These are phyloP conservation scores for Carcina quercana DNA, from an alignment of 2,888 invertebrate genomes.

Conservation along the genomic window DNA sequence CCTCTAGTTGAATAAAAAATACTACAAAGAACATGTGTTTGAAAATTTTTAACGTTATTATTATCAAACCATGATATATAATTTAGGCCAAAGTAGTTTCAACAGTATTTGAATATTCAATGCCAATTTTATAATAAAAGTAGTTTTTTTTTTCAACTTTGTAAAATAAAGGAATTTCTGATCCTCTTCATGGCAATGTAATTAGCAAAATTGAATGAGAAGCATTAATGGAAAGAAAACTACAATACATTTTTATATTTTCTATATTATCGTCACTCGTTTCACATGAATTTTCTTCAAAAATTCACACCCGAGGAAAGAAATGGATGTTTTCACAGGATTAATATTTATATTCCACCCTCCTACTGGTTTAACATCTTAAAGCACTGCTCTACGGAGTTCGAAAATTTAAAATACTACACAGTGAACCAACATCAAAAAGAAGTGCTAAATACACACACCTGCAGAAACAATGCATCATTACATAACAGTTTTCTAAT, in stretches of 20 bases:
- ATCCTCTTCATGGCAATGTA: not conserved
- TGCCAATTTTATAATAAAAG: too few relatives aligned
- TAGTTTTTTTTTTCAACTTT: too few relatives aligned
- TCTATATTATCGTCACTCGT: conserved; percentile 59
- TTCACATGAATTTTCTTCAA: conserved; percentile 52
- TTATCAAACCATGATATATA: too few relatives aligned
- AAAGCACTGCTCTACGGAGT: not conserved
- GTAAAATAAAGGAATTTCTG: too few relatives aligned
- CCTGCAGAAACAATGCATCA: conserved; percentile 24
- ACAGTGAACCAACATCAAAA: not conserved
- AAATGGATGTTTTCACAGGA: conserved; percentile 20
- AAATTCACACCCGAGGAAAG: conserved; percentile 49
- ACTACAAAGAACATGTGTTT: too few relatives aligned
- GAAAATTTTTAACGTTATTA: too few relatives aligned
- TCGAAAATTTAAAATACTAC: not conserved
- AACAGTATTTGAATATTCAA: too few relatives aligned
- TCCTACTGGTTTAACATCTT: conserved; percentile 1
- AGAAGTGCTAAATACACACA: conserved; percentile 1
- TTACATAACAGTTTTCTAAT: conserved; percentile 57
- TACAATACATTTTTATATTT: conserved; percentile 37
- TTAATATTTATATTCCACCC: conserved; percentile 3
- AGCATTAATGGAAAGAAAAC: conserved; percentile 25
- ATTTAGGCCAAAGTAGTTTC: too few relatives aligned
- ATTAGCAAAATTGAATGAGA: not conserved
- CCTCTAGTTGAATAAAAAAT: too few relatives aligned